Base-by-base conservation (phyloP, 2,797 vertebrate genomes). In the Neopelma chrysocephalum region DNA sequence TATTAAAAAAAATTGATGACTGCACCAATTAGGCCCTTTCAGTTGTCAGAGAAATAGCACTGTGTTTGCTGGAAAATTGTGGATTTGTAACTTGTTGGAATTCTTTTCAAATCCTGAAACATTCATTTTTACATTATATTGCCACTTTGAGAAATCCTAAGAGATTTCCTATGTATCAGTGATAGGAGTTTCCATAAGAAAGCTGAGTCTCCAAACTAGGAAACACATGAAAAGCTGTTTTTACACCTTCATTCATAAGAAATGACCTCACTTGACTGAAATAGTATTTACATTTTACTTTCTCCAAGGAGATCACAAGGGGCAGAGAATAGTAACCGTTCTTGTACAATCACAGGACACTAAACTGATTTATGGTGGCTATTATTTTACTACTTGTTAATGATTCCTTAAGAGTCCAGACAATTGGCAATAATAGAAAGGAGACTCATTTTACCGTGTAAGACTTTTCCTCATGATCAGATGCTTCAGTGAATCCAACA, bases 351-450 rank as follows among this genome's bases (percentile, higher is more conserved):
- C 86, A 85, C 19, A 80, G 58, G 56, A 77, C 56, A 92, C 48
- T 25, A 53, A 70, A 75, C 31, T 51, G 73, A 95, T 92, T 89
- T 87, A 70, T 66, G 69, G 64, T 62, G 38, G 64, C 53, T 91
- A 87, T 94, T 87, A 91, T 75, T 92, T 91, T 92, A 83, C 84
- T 56, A 43, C 57, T 75, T 65, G 84, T 95, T 92, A 94, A 95
- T 58, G 87, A 87, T 91, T 96, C 65, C 53, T 82, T 54, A 62
- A 15, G 64, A 91, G 72, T 57, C 45, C 78, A 80, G 82, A 84
- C 56, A 84, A 47, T 17, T 27, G 56, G 26, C 54, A 87, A 19
- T n/a, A 62, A 78, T 13, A 92, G 75, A 61, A 70, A 73, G 45
- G 45, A 64, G 15, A 83, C 31, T 78, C 47, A 29, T 72, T 81